Base-by-base conservation (phyloP, 1,140 invertebrate species). In the Zaprionus taronus region DNA sequence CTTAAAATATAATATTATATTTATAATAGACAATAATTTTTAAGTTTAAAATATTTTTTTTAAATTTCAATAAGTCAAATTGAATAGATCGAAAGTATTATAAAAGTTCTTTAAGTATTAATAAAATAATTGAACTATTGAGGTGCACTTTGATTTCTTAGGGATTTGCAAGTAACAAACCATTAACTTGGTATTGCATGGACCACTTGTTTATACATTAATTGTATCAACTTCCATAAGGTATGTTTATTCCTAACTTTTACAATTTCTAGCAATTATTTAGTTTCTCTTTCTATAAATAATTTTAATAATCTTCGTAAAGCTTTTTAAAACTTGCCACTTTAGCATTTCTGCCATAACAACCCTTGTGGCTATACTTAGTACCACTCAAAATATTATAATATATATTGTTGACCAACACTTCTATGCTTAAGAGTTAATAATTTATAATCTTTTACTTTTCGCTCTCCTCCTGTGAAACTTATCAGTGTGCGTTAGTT, bases 401-500 rank as follows among this genome's bases (percentile, higher is more conserved):
- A 47, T 15, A 47, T n/a, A 38, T 47, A 15, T 47, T 17, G n/a
- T 9, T 17, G n/a, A 4, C 3, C 41, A 7, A 15, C 38, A 41
- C 1, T 41, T 41, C 4, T 15, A 41, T n/a, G 38, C 38, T 41
- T 14, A 17, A 47, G 6, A n/a, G n/a, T 47, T 51, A 51, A 51
- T 51, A 51, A 22, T 49, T 12, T 49, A 22, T 11, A 22, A 12
- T 49, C 17, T 20, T 44, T 44, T n/a, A 22, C 47, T 20, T 22
- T 20, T 12, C 20, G 11, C 4, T 9, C 20, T 12, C 47, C 6
- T 22, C 7, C 11, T 12, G 20, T 5, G 3, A 20, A 41, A 5
- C n/a, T 56, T 38, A 56, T 41, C 34, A 44, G 17, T 56, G 56
- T 55, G 15, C 17, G n/a, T 31, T 44, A 12, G 31, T 56, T 66